Percentiles rank a stretch among this genome's conserved stretches.
Conservation (phyloP, 2,797 vertebrate species). For the Carapus acus region DNA sequence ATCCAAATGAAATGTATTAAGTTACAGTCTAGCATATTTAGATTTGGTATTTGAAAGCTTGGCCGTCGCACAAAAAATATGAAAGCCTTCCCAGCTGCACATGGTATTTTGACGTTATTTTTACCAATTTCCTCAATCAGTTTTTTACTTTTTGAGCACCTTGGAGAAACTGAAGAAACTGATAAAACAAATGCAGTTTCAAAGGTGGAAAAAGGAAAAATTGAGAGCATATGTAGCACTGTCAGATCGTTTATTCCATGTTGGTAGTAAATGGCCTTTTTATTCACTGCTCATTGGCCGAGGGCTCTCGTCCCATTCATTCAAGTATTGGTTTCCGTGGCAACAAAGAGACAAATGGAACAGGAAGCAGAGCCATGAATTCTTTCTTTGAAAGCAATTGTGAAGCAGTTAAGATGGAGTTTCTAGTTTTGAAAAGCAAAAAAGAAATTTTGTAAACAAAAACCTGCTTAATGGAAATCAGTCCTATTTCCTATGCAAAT, state of each 20-base stretch:
- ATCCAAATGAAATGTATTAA: too few relatives aligned
- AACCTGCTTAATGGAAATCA: background rate
- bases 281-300: conserved; percentile 58
- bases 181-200: too few relatives aligned
- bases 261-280: conserved; percentile 48
- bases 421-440: background rate
- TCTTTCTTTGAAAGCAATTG: conserved; percentile 56
- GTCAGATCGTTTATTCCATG: conserved; percentile 15
- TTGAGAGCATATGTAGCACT: conserved; percentile 4
- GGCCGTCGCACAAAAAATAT: too few relatives aligned
- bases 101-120: too few relatives aligned
- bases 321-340: conserved; percentile 66
- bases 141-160: too few relatives aligned
- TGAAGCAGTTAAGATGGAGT: conserved; percentile 37
- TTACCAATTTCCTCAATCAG: too few relatives aligned
- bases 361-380: conserved; percentile 53
- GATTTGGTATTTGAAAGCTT: too few relatives aligned
- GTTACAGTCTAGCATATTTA: too few relatives aligned
- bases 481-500: background rate
- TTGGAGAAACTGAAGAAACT: too few relatives aligned
- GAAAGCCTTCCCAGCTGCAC: too few relatives aligned
- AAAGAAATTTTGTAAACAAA: background rate
- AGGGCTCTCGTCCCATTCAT: conserved; percentile 60
- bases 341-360: conserved; percentile 68
- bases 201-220: too few relatives aligned